Evolutionary conservation across 2,113 vertebrate genomes (phyloP), one percentile per base, ranked within the genome.

Genomic region (Leucopsar rothschildi): DNA sequence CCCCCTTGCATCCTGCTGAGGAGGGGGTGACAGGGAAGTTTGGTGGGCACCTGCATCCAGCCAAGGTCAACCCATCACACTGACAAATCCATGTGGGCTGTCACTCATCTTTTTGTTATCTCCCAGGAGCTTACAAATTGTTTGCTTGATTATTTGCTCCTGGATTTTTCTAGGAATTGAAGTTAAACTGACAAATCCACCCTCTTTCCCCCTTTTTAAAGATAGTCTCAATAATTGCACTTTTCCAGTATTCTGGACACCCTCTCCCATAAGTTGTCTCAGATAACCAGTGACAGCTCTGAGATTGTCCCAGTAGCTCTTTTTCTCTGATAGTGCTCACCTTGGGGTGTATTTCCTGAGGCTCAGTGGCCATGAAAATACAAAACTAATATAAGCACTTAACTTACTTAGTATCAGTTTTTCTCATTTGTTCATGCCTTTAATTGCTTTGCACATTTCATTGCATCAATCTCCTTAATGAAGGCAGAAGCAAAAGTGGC

Each of bases 91-190:
- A 17, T 73, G 88, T 18, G 77, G 76, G 55, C 76, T 95, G 94
- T 96, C 95, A 93, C 68, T 96, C 88, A 94, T 94, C 71, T 93
- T 92, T 95, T 96, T 88, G 79, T 88, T 95, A 90, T 86, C 88
- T 96, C 69, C 79, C 53, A 66, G 29, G 52, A 47, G 71, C 88
- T 97, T 95, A 96, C 39, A 70, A 94, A 92, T 90, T 86, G 88
- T 94, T 96, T 96, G 42, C 88, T 77, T 92, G 93, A 78, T 73
- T 97, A 92, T 95, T 97, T 95, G 76, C 88, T 94, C 68, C 86
- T 40, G 79, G 68, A 94, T 90, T 95, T 97, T 94, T 96, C 90
- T 61, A 77, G 86, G 90, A 92, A 70, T 86, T 95, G 80, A 94
- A 92, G 92, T 82, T 93, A 95, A 97, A 85, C 88, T 92, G 95